Evolutionary conservation across 2,888 invertebrate species (phyloP).

Genomic region (Sinopyrophorus schimmeli): DNA sequence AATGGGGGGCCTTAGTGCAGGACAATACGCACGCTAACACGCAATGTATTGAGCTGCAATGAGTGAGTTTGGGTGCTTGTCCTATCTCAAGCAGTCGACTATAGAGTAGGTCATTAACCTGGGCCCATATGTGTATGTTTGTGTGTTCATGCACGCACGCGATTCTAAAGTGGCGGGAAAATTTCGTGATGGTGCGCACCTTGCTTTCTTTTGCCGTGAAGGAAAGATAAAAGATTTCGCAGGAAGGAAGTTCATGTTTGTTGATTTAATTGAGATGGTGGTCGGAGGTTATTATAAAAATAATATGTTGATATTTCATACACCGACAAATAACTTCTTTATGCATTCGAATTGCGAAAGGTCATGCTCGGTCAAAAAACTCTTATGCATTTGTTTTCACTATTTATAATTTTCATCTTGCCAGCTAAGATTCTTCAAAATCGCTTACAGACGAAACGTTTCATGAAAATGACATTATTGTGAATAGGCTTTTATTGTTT

Average conservation of each 20-base stretch:
- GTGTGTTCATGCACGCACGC: conserved; percentile 42
- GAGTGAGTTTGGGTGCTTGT: conserved; percentile 43
- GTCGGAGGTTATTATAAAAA: conserved; percentile 5
- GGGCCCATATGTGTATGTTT: conserved; percentile 45
- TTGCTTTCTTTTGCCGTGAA: conserved; percentile 22
- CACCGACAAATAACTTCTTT: not conserved
- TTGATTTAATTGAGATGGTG: conserved; percentile 10
- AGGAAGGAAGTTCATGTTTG: conserved; percentile 32
- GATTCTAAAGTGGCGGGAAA: conserved; percentile 49
- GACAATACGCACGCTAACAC: conserved; percentile 28
- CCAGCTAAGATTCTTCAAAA: too few species aligned
- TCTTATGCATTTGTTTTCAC: too few species aligned
- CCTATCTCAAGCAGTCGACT: conserved; percentile 53
- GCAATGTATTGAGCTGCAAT: conserved; percentile 36
- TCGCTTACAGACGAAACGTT: too few species aligned
- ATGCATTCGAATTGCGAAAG: too few species aligned
- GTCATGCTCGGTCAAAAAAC: too few species aligned
- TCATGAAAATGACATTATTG: too few species aligned
- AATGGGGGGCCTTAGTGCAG: conserved; percentile 18
- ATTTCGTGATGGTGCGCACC: conserved; percentile 37
- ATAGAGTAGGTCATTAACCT: conserved; percentile 53
- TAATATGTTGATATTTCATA: too few species aligned
- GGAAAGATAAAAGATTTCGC: conserved; percentile 11
- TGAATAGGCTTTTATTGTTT: too few species aligned
- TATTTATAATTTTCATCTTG: too few species aligned